Evolutionary conservation across 53 echinoderm and acorn worm species (phyloP).

Genomic region (Echinarachnius parma): DNA sequence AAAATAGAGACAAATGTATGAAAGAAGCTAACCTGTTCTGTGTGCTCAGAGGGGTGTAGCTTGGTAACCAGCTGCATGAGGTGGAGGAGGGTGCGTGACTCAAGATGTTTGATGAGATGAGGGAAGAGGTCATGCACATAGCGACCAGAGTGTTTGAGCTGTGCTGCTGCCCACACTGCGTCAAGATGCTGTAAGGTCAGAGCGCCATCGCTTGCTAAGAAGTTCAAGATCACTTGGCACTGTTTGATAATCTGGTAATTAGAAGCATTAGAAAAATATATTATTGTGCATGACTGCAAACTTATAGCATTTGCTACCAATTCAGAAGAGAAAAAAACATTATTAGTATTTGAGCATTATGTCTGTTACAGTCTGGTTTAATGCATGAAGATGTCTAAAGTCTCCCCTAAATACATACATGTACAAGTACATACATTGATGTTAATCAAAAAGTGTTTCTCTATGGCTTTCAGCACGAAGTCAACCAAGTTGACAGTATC

Average conservation of each 20-base stretch:
- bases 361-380: too few relatives aligned
- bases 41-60: slow-evolving; percentile 82
- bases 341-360: too few relatives aligned
- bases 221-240: slow-evolving; percentile 87
- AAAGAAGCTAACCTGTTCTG: slow-evolving; percentile 87
- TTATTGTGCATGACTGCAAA: background rate
- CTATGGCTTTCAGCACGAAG: too few relatives aligned
- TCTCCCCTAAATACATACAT: too few relatives aligned
- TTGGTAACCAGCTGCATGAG: slow-evolving; percentile 76
- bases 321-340: too few relatives aligned
- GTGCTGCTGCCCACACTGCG: slow-evolving; percentile 80
- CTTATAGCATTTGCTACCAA: background rate
- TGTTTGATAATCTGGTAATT: slow-evolving; percentile 80
- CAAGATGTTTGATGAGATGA: slow-evolving; percentile 79
- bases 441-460: too few relatives aligned
- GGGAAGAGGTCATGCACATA: slow-evolving; percentile 87
- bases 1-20: too few relatives aligned
- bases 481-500: too few relatives aligned
- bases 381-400: too few relatives aligned
- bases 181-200: slow-evolving; percentile 77
- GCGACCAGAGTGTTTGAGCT: slow-evolving; percentile 88
- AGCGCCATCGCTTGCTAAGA: slow-evolving; percentile 83
- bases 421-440: too few relatives aligned
- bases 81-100: slow-evolving; percentile 71
- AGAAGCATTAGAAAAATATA: background rate